Conservation (phyloP, 2,888 invertebrate species). For the Lapara coniferarum region DNA sequence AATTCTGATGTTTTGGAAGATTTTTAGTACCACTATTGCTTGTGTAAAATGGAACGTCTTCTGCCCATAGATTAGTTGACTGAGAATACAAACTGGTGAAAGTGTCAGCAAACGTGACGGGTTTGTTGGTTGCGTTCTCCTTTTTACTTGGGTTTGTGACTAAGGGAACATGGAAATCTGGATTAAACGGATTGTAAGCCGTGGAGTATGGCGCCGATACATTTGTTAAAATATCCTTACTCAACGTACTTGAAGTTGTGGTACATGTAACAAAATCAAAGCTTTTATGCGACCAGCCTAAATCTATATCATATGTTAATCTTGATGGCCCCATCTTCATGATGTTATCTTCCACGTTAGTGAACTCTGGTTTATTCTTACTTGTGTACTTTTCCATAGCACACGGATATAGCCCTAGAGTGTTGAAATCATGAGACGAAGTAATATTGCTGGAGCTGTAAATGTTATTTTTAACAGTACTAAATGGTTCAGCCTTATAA, state of each 20-base stretch:
- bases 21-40: slow-evolving; percentile 64
- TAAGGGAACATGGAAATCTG: slow-evolving; percentile 75
- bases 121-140: slow-evolving; percentile 59
- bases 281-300: slow-evolving; percentile 79
- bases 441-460: slow-evolving; percentile 77
- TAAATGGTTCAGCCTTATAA: slow-evolving; percentile 75
- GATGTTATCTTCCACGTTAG: slow-evolving; percentile 73
- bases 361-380: slow-evolving; percentile 72
- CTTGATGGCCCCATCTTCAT: slow-evolving; percentile 78
- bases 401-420: slow-evolving; percentile 75
- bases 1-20: slow-evolving; percentile 66
- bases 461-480: slow-evolving; percentile 68
- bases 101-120: slow-evolving; percentile 68
- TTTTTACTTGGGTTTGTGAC: slow-evolving; percentile 68
- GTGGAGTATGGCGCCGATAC: slow-evolving; percentile 61
- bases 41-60: slow-evolving; percentile 73
- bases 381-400: slow-evolving; percentile 76
- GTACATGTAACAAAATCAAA: slow-evolving; percentile 76
- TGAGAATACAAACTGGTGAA: slow-evolving; percentile 76
- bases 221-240: slow-evolving; percentile 71
- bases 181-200: slow-evolving; percentile 76
- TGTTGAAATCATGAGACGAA: slow-evolving; percentile 74
- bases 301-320: slow-evolving; percentile 77
- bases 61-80: slow-evolving; percentile 71
- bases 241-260: slow-evolving; percentile 63